Base-by-base conservation (phyloP, 2,888 invertebrate genomes). In the Cerceris ruficornis region DNA sequence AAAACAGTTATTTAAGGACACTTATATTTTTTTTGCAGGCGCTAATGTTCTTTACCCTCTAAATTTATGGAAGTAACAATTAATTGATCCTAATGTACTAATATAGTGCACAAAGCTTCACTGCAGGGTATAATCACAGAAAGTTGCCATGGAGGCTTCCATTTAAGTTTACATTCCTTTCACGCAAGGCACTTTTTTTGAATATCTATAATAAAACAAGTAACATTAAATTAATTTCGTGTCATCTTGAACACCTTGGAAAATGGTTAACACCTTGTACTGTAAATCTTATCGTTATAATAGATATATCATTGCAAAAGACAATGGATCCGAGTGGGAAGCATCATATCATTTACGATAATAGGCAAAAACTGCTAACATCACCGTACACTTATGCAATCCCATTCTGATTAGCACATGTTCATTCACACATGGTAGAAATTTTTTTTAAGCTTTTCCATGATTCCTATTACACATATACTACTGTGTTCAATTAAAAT, bases 1-100 rank as follows among this genome's bases (percentile, higher is more conserved):
- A 83, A 89, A 88, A 87, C 75, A 80, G 77, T 75, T 72, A 52
- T 64, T 75, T 81, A 84, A 89, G 80, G 83, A 83, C 88, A 88
- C 86, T 82, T 88, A 77, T 50, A 43, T 46, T 46, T 55, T 55
- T 28, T 11, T 61, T 39, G 42, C 15, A 81, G 76, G 65, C 78
- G 80, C 69, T 73, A 75, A 43, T 66, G 7, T 61, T 49, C 52
- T 39, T 77, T 62, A 62, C 62, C 69, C n/a, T 64, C 58, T 66
- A 68, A 14, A 75, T 81, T 68, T 58, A 69, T 57, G 60, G 59
- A 49, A 71, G 52, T 66, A 62, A 42, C 60, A 68, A 66, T 58
- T 74, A 74, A 59, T 72, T 76, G 41, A 73, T 7, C 41, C 59
- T 75, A 71, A 65, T 74, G n/a, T 66, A 68, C 71, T 77, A 75